A percentile compares a stretch with the other conserved stretches of the same genome.
These are phyloP conservation scores for Ochropacha duplaris DNA, from an alignment of 2,888 invertebrate genomes.

Conservation along the genomic window DNA sequence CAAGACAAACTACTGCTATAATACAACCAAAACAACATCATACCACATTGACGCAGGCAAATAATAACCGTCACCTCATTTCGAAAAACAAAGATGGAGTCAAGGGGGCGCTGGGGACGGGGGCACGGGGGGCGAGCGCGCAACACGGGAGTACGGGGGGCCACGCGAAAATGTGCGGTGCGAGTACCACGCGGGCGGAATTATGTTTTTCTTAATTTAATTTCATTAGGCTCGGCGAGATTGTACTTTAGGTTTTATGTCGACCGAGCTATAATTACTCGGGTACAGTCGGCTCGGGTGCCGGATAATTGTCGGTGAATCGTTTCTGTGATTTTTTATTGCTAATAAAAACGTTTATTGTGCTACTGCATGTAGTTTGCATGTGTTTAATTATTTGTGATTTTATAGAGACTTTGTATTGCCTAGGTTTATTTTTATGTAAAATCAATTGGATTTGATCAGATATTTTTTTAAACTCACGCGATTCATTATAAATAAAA, in stretches of 20 bases:
- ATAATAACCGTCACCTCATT: constrained; percentile 55
- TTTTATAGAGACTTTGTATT: neutral
- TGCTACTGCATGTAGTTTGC: neutral
- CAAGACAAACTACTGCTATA: constrained; percentile 22
- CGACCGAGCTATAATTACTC: constrained; percentile 32
- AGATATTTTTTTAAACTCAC: too few species aligned
- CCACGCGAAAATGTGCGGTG: constrained; percentile 9
- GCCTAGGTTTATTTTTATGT: too few species aligned
- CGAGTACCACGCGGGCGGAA: constrained; percentile 35
- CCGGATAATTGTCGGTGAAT: constrained; percentile 39
- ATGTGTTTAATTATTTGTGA: neutral
- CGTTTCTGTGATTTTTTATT: constrained; percentile 24
- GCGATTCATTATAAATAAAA: too few species aligned
- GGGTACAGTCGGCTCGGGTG: constrained; percentile 20
- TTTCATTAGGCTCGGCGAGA: constrained; percentile 72
- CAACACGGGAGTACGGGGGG: constrained; percentile 3
- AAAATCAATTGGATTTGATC: too few species aligned
- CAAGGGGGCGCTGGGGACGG: constrained; percentile 7
- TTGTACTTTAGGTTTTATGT: constrained; percentile 38
- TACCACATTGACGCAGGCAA: constrained; percentile 35
- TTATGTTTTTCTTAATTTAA: constrained; percentile 77
- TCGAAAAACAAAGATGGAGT: constrained; percentile 65
- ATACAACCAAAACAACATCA: constrained; percentile 38
- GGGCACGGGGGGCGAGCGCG: constrained; percentile 4
- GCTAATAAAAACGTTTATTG: constrained; percentile 15